Percentiles rank a stretch among this genome's conserved stretches.
Conservation (phyloP, 2,797 vertebrate genomes). For the Zalophus californianus region DNA sequence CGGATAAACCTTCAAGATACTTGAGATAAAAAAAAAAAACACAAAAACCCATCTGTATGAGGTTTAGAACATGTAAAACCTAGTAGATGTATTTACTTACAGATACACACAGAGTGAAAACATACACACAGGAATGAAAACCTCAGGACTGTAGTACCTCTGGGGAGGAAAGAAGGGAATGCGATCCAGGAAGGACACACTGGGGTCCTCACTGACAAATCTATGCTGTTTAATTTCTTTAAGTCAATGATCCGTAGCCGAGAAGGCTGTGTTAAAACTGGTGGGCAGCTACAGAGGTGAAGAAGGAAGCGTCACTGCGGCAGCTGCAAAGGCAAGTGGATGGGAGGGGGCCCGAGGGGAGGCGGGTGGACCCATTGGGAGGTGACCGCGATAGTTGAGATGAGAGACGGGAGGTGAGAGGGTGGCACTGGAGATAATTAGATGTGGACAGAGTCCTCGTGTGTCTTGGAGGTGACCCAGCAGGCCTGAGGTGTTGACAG, state of each 20-base stretch:
- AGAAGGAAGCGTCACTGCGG: neutral
- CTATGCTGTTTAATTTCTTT: neutral
- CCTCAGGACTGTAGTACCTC: neutral
- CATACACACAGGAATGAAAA: neutral
- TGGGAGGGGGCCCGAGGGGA: neutral
- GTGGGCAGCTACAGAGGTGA: neutral
- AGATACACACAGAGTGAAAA: neutral
- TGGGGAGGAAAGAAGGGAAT: neutral
- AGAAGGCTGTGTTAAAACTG: neutral
- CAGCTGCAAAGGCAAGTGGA: neutral
- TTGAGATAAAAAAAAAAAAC: neutral
- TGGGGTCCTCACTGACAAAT: neutral
- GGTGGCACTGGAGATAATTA: neutral
- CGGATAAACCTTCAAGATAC: neutral
- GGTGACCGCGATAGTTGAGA: neutral
- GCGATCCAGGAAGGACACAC: neutral
- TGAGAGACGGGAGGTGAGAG: neutral
- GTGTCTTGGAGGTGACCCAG: neutral
- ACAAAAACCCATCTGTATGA: neutral
- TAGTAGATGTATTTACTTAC: neutral
- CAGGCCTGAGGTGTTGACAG: neutral
- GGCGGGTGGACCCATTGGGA: neutral
- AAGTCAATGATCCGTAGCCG: neutral
- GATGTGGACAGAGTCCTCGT: neutral
- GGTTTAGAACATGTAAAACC: neutral